A percentile compares a stretch with the other conserved stretches of the same genome.
phyloP scores from a whole-genome alignment of 2,888 invertebrate species.

The Drosophila multiciliata region DNA sequence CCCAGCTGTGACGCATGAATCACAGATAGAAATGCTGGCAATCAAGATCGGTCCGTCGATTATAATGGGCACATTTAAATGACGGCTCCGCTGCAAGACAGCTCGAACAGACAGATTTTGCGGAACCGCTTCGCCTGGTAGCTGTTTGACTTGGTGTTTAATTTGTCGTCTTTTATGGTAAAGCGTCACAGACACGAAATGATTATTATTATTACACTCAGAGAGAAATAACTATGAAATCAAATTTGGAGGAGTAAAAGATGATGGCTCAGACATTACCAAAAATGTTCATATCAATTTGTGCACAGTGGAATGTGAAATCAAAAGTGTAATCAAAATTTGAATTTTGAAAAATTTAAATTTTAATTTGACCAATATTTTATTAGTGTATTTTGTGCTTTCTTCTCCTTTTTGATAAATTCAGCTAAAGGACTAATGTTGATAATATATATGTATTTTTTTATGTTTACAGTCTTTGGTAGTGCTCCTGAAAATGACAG shows the following conservation, averaged over 20 bases:
- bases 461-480: neutral
- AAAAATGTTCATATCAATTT: neutral
- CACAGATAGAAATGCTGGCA: slow-evolving; percentile 39
- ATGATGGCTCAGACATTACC: neutral
- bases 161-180: slow-evolving; percentile 62
- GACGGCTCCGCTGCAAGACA: slow-evolving; percentile 31
- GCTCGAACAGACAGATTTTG: slow-evolving; percentile 18
- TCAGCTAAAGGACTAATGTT: neutral
- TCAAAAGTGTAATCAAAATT: neutral
- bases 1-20: slow-evolving; percentile 40
- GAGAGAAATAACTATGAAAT: neutral
- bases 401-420: no score
- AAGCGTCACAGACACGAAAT: slow-evolving; percentile 57
- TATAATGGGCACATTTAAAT: slow-evolving; percentile 40
- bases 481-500: neutral
- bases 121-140: slow-evolving; percentile 27
- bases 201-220: slow-evolving; percentile 15
- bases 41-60: slow-evolving; percentile 32
- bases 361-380: neutral
- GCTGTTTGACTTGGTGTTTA: slow-evolving; percentile 42
- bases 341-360: neutral
- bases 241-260: neutral
- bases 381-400: neutral
- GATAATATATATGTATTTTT: neutral
- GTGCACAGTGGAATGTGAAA: neutral